Evolutionary conservation across 35 echinoderm and acorn worm species (phyloP).

Genomic region (Nesometra sesokonis): DNA sequence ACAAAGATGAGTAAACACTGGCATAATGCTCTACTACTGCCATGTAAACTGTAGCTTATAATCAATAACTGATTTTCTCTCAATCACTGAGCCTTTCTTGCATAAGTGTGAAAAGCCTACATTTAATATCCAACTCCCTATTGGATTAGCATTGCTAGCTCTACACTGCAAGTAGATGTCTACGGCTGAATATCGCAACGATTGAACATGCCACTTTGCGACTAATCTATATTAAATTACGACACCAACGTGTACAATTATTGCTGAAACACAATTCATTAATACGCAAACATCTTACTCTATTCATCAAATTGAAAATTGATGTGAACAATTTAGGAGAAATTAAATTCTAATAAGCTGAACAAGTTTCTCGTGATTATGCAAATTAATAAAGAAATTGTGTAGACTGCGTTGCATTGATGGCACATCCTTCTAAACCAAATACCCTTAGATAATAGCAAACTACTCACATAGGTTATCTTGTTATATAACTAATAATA

Average conservation of each 20-base stretch:
- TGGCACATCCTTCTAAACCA: too few species aligned
- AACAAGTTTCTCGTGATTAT: background rate
- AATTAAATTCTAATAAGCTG: background rate
- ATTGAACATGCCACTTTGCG: background rate
- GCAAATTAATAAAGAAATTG: background rate
- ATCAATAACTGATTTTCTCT: background rate
- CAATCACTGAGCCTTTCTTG: background rate
- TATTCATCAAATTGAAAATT: background rate
- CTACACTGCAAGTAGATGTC: background rate
- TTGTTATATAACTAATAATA: too few species aligned
- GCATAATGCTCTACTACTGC: background rate
- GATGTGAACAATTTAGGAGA: background rate
- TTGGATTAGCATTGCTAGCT: background rate
- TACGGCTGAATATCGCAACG: background rate
- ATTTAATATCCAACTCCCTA: background rate
- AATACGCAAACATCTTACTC: background rate
- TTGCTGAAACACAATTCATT: background rate
- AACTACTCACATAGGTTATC: too few species aligned
- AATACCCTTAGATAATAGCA: too few species aligned
- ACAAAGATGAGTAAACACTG: background rate
- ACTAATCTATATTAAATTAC: background rate
- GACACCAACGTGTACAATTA: background rate
- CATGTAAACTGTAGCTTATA: background rate
- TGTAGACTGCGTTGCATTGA: background rate
- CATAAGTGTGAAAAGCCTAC: background rate